Percentiles rank a stretch among this genome's conserved stretches.
Evolutionary conservation across 2,888 invertebrate species (phyloP).

Genomic region (Gryllus longicercus): DNA sequence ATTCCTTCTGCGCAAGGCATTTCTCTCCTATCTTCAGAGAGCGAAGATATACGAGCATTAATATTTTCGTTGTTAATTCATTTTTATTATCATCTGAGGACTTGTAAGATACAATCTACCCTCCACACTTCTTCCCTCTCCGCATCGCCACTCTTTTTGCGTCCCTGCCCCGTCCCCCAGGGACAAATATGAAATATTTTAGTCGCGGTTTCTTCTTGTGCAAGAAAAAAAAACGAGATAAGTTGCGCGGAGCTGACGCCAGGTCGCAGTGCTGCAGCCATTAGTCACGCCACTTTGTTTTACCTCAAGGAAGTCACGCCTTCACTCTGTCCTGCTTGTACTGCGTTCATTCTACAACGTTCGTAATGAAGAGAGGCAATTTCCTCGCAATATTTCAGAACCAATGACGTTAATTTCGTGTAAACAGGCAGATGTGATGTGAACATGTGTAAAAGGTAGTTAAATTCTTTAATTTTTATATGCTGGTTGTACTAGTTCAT

Average conservation of each 20-base stretch:
- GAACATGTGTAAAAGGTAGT: too few species aligned
- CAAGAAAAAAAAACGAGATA: conserved; percentile 28
- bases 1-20: neutral
- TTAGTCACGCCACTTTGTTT: conserved; percentile 25
- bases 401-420: neutral
- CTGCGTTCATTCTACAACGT: neutral
- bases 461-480: too few species aligned
- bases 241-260: conserved; percentile 25
- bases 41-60: conserved; percentile 27
- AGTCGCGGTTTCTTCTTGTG: neutral
- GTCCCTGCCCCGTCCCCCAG: neutral
- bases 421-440: neutral
- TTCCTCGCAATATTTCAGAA: neutral
- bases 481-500: too few species aligned
- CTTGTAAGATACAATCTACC: conserved; percentile 27
- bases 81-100: conserved; percentile 37
- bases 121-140: neutral
- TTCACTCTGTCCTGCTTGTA: neutral
- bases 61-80: conserved; percentile 37
- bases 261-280: conserved; percentile 28
- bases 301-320: neutral
- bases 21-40: neutral
- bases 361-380: neutral
- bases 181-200: conserved; percentile 5
- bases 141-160: too few species aligned